Evolutionary conservation across 2,888 invertebrate genomes (phyloP).

Genomic region (Himalopsyche japonica): DNA sequence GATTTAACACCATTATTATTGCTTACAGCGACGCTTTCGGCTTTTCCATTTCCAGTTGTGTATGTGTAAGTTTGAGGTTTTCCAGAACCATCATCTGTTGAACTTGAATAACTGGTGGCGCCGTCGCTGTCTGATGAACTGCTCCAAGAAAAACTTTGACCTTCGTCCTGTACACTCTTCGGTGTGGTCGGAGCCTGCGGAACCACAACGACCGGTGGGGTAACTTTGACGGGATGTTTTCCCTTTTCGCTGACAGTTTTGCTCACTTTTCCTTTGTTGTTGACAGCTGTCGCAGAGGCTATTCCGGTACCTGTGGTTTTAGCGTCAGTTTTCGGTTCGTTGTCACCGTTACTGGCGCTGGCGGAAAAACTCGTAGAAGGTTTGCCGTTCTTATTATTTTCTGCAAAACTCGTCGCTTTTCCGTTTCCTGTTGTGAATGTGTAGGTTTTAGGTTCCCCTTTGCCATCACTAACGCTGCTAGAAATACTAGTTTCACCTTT

Average conservation of each 20-base stretch:
- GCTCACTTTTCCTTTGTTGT: constrained; percentile 5
- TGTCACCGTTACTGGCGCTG: constrained; percentile 17
- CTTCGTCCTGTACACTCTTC: neutral
- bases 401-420: neutral
- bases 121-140: neutral
- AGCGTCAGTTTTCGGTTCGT: constrained; percentile 12
- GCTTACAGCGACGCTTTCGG: neutral
- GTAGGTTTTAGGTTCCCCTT: neutral
- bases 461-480: neutral
- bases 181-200: neutral
- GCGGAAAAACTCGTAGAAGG: neutral
- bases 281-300: constrained; percentile 11
- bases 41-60: constrained; percentile 25
- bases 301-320: constrained; percentile 19
- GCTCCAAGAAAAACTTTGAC: constrained; percentile 5
- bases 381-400: neutral
- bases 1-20: neutral
- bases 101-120: constrained; percentile 5
- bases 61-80: constrained; percentile 17
- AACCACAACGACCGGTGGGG: no score
- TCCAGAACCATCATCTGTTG: constrained; percentile 3
- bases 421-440: constrained; percentile 16
- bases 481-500: neutral
- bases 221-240: no score
- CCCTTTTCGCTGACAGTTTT: constrained; percentile 2